phyloP scores from a whole-genome alignment of 92 coral and sea anemone species.

The Porites lobata region DNA sequence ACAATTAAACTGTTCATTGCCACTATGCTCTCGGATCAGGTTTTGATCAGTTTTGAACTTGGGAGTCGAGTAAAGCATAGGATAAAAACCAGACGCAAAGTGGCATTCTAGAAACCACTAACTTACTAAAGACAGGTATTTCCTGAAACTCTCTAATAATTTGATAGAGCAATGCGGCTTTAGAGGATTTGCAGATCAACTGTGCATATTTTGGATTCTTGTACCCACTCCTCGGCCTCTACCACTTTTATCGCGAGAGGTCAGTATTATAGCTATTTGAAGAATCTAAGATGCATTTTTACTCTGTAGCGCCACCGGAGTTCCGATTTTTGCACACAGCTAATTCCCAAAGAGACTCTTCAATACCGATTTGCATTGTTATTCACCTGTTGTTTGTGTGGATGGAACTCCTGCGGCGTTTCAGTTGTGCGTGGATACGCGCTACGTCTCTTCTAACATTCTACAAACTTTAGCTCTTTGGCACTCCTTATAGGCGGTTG shows the following conservation, averaged over 20 bases:
- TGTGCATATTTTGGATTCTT: background rate
- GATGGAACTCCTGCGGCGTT: background rate
- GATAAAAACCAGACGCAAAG: background rate
- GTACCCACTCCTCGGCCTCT: background rate
- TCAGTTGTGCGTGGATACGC: background rate
- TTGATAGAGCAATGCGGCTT: background rate
- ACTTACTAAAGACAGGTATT: background rate
- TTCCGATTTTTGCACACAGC: background rate
- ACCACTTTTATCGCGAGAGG: background rate
- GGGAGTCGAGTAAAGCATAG: background rate
- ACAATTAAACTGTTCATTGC: no score
- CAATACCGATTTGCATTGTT: background rate
- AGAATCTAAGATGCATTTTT: background rate
- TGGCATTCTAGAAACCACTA: conserved; percentile 2
- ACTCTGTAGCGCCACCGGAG: background rate
- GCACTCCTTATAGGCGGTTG: no score
- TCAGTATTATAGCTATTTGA: background rate
- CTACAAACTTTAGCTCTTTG: background rate
- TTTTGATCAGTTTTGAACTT: no score
- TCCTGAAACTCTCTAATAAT: conserved; percentile 1
- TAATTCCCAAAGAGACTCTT: no score
- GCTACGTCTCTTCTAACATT: no score
- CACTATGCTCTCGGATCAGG: no score
- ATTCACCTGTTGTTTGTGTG: background rate
- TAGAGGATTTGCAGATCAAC: conserved; percentile 1